Conservation (phyloP, 2,888 invertebrate genomes). For the Machimus rusticus region DNA sequence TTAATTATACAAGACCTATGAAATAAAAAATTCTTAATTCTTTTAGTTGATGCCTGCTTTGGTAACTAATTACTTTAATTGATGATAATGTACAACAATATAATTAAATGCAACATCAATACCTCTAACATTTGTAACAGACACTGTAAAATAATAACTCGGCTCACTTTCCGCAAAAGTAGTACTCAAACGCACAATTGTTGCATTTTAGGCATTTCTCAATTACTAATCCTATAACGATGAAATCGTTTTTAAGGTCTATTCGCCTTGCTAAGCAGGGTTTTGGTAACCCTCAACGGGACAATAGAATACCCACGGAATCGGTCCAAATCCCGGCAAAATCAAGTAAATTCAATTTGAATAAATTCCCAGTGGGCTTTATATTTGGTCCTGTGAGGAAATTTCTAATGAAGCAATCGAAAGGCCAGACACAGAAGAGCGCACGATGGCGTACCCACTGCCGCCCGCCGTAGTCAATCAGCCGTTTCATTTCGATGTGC, state of each 20-base stretch:
- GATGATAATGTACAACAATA: background rate
- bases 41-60: too few relatives aligned
- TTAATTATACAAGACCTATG: too few relatives aligned
- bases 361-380: slow-evolving; percentile 24
- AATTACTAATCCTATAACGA: background rate
- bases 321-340: background rate
- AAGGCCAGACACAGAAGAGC: background rate
- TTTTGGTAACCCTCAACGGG: background rate
- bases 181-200: background rate
- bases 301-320: background rate
- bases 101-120: background rate
- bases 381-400: slow-evolving; percentile 11
- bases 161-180: background rate
- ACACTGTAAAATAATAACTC: background rate
- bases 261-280: background rate
- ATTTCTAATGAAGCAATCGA: slow-evolving; percentile 33
- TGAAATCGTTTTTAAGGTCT: background rate
- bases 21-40: too few relatives aligned
- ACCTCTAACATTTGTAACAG: background rate
- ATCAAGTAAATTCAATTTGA: slow-evolving; percentile 30
- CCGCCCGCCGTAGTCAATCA: slow-evolving; percentile 18
- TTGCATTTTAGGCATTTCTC: background rate
- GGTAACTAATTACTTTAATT: background rate
- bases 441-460: background rate
- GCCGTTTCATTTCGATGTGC: slow-evolving; percentile 26